Conservation (phyloP, 37 sponge, comb jelly and placozoan species). For the Bolinopsis microptera region DNA sequence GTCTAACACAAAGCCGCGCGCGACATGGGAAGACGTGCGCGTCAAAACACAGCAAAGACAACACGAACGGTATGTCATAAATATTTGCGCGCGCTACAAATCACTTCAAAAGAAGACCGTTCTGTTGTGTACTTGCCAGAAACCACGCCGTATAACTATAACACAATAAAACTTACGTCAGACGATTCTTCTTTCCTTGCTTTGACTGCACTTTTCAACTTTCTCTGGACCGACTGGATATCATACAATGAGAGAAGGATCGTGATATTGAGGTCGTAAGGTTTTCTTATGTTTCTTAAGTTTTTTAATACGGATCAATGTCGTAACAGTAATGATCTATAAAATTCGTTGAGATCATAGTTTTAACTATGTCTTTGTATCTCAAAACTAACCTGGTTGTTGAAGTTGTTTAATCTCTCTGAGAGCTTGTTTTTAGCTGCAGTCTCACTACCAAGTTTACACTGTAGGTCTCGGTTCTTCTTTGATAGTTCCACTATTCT, state of each 20-base stretch:
- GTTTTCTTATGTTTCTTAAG: no score
- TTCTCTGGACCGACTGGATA: constrained; percentile 46
- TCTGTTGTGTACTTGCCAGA: neutral
- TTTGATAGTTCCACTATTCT: constrained; percentile 60
- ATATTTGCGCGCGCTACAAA: constrained; percentile 1
- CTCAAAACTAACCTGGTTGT: constrained; percentile 27
- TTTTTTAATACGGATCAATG: no score
- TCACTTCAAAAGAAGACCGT: neutral
- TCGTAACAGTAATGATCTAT: no score
- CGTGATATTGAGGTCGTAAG: no score
- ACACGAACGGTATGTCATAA: neutral
- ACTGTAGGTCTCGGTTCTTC: constrained; percentile 39
- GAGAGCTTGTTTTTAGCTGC: neutral
- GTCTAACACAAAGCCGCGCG: neutral
- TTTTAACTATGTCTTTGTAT: no score
- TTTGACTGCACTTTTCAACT: constrained; percentile 40
- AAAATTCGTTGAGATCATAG: no score
- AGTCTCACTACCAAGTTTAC: constrained; percentile 14
- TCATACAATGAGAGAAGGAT: no score
- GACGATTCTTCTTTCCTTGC: constrained; percentile 4
- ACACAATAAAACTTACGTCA: constrained; percentile 10
- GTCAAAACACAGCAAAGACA: neutral
- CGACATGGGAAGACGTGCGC: neutral
- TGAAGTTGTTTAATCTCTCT: constrained; percentile 28
- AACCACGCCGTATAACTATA: no score